Base-by-base conservation (phyloP, 1,140 invertebrate genomes). In the Trachymyrmex cornetzi region DNA sequence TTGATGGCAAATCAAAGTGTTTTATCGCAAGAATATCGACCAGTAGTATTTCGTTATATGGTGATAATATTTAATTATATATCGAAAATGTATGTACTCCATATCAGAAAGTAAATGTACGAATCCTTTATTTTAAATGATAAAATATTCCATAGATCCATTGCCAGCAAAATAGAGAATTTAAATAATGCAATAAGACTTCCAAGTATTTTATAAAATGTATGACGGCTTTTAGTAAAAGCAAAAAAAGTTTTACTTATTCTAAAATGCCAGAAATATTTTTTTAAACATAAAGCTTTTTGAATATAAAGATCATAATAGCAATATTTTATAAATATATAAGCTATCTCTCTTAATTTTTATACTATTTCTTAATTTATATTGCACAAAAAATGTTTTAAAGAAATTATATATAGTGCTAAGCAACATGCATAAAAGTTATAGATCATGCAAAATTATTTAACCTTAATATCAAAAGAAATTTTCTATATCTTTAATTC, bases 261-360 rank as follows among this genome's bases (percentile, higher is more conserved):
- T n/a, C 38, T 38, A 14, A 63, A 61, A 9, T 38, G 14, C 16
- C 3, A 7, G 19, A 38, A 9, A 79, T 53, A 50, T 66, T 50
- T 64, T 48, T n/a, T 77, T n/a, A n/a, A 27, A 79, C 14, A 22
- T 48, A n/a, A 66, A 53, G 4, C 16, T 80, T 66, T 80, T 77
- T 14, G n/a, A 14, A 79, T 7, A 22, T 48, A n/a, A 66, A 50
- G 1, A 11, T 80, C 34, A 55, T 30, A 14, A n/a, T n/a, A 66
- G 0, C 3, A 79, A n/a, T 48, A 34, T 11, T 44, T 30, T 64
- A 22, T 4, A 48, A 79, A 79, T 67, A 66, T 38, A 3, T 53
- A 24, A n/a, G 0, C 0, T 48, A 5, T 30, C 3, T 63, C 24
- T 77, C 5, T 79, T 30, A 74, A 55, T 44, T 63, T 14, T 72